These are phyloP conservation scores for Ellobium chinense DNA, from an alignment of 2,888 invertebrate genomes.

Conservation along the genomic window DNA sequence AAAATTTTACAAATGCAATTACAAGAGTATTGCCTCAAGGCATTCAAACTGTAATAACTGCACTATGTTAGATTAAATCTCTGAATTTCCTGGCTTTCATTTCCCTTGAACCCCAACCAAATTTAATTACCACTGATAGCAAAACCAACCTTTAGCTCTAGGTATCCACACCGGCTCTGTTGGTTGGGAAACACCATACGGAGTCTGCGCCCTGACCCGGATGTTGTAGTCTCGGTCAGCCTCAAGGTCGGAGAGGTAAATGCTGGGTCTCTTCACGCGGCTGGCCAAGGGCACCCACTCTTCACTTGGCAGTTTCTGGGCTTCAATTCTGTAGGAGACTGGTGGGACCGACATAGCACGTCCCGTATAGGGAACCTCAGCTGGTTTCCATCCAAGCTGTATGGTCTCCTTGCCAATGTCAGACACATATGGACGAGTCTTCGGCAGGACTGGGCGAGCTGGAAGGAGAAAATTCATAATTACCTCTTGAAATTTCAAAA, in stretches of 20 bases:
- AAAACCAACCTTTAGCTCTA: conserved; percentile 65
- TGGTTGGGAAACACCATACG: conserved; percentile 97
- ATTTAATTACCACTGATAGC: too few species aligned
- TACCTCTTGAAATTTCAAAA: too few species aligned
- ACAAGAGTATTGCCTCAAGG: too few species aligned
- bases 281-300: conserved; percentile 66
- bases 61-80: too few species aligned
- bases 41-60: too few species aligned
- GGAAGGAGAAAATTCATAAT: conserved; percentile 40
- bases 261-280: conserved; percentile 66
- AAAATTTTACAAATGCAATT: too few species aligned
- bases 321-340: conserved; percentile 68
- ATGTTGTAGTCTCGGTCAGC: conserved; percentile 97
- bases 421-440: conserved; percentile 65
- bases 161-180: conserved; percentile 86
- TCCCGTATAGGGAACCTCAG: conserved; percentile 51
- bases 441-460: conserved; percentile 67
- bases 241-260: conserved; percentile 82
- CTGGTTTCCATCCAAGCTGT: conserved; percentile 72
- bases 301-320: conserved; percentile 62
- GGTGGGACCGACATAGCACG: conserved; percentile 50
- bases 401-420: conserved; percentile 70
- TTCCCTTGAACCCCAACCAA: too few species aligned
- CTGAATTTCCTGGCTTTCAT: too few species aligned
- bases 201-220: conserved; percentile 96